Evolutionary conservation across 2,113 vertebrate species (phyloP), one percentile per base, ranked within the genome.

Genomic region (Cygnus atratus): DNA sequence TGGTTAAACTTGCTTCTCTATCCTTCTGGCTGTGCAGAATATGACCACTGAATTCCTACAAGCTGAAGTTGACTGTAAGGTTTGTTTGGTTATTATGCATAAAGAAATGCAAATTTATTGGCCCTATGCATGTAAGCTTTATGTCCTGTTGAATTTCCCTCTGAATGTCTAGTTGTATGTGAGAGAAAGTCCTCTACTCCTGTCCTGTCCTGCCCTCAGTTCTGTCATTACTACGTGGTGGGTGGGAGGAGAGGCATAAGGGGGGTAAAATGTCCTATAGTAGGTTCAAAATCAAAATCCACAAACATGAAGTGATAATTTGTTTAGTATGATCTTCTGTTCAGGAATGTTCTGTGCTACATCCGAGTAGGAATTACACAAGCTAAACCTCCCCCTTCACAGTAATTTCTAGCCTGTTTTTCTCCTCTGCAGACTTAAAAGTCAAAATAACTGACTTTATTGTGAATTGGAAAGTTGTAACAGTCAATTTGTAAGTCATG

Each of bases 21-120:
- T 31, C 31, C 37, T 65, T 72, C 55, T 75, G 48, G 6, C 20
- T 63, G 3, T 22, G 20, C 5, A 25, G 63, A 22, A 41, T 25
- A 26, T 21, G 21, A 7, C 33, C 43, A 66, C 58, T 85, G 62
- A 76, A 85, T 67, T 83, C 5, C 11, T 83, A 2, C 19, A 14
- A 62, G 39, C 19, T 77, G 20, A 58, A 79, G 41, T 5, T 90
- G 59, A 55, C 84, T 31, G 21, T 35, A 55, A 74, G 22, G 22
- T 77, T 91, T 41, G 76, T 90, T 43, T 59, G 41, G 35, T 73
- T 94, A 70, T 13, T 72, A 3, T 29, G 24, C 29, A 46, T 48
- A 82, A 84, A 76, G 35, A 82, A 85, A 79, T 57, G 11, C 50
- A 88, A 54, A 88, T 92, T 72, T 87, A 16, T 62, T 70, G 54